A percentile compares a stretch with the other conserved stretches of the same genome.
These are phyloP conservation scores for Apodemia duryi DNA, from an alignment of 2,888 invertebrate species.

Conservation along the genomic window DNA sequence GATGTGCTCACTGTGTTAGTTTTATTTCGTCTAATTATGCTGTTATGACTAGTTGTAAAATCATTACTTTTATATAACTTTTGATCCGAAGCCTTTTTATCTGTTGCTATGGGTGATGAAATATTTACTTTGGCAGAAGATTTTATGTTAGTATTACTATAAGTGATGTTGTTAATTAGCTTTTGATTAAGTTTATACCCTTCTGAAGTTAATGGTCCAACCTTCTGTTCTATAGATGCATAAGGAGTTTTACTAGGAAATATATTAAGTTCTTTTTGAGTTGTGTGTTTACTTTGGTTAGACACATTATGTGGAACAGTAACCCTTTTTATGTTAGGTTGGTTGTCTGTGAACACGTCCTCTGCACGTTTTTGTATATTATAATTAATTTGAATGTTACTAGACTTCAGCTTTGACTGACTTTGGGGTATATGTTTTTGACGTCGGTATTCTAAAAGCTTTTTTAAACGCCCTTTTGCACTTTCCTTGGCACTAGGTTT, in stretches of 20 bases:
- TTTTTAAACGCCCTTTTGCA: slow-evolving; percentile 49
- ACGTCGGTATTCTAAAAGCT: slow-evolving; percentile 51
- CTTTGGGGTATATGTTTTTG: slow-evolving; percentile 35
- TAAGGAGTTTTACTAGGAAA: not conserved
- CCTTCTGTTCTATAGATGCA: not conserved
- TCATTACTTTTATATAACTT: not conserved
- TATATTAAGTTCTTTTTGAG: not conserved
- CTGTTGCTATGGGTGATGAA: not conserved
- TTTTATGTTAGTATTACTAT: not conserved
- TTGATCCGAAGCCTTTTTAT: not conserved
- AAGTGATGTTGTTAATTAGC: not conserved
- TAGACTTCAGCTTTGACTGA: slow-evolving; percentile 16
- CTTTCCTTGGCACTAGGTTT: slow-evolving; percentile 33
- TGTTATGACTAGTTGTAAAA: not conserved
- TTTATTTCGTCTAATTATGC: not conserved
- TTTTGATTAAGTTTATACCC: not conserved
- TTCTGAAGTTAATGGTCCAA: not conserved
- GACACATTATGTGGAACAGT: not conserved
- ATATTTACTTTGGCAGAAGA: slow-evolving; percentile 8
- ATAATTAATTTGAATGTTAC: not conserved
- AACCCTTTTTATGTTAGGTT: not conserved
- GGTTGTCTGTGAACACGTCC: not conserved
- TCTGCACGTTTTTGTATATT: slow-evolving; percentile 20
- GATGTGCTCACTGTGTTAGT: not conserved
- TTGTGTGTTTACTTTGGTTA: not conserved